Evolutionary conservation across 2,888 invertebrate species (phyloP).

Genomic region (Himalopsyche japonica): DNA sequence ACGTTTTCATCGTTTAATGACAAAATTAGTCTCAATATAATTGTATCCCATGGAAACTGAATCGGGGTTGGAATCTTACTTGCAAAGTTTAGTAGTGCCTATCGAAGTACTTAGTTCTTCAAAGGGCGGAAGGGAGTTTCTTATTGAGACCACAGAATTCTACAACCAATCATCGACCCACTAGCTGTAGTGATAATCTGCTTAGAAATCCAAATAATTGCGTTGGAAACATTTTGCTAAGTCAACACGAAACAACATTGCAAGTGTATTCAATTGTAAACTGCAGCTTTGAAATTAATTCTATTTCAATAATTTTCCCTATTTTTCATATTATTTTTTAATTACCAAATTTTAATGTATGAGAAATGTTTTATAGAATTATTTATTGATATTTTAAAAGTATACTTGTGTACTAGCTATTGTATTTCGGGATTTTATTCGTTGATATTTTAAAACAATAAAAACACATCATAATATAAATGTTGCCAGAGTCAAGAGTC

Average conservation of each 20-base stretch:
- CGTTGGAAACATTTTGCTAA: background rate
- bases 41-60: background rate
- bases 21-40: background rate
- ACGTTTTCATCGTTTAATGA: no score
- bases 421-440: no score
- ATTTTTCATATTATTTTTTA: no score
- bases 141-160: slow-evolving; percentile 14
- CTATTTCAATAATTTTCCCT: no score
- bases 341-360: no score
- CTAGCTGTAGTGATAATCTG: slow-evolving; percentile 9
- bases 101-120: background rate
- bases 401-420: no score
- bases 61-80: background rate
- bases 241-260: background rate
- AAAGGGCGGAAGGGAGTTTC: background rate
- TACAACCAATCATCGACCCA: slow-evolving; percentile 20
- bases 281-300: no score
- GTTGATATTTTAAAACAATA: no score
- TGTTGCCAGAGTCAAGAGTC: no score
- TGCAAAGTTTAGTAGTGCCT: background rate
- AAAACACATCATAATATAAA: no score
- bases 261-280: background rate
- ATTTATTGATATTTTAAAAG: no score
- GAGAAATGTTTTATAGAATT: no score
- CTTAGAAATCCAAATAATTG: slow-evolving; percentile 20